A percentile compares a stretch with the other conserved stretches of the same genome.
These are phyloP conservation scores for Myotis brandtii DNA, from an alignment of 2,113 vertebrate species.

Conservation along the genomic window DNA sequence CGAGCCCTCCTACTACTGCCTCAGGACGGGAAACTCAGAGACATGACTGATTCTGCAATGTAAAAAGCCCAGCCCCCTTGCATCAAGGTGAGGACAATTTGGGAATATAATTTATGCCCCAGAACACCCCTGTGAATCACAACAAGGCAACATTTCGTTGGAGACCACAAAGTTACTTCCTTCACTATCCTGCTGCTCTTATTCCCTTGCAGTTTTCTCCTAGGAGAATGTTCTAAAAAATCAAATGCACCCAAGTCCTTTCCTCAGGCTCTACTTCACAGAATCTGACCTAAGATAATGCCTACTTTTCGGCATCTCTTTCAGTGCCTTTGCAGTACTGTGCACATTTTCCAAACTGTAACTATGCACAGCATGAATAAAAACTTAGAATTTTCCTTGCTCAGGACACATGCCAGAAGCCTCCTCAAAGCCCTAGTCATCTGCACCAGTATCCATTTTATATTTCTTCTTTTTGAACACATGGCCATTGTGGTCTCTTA, in stretches of 20 bases:
- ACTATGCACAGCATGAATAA: neutral
- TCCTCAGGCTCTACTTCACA: neutral
- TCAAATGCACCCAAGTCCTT: neutral
- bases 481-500: neutral
- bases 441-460: neutral
- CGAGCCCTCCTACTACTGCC: no score
- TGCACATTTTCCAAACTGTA: neutral
- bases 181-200: neutral
- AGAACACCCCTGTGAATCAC: neutral
- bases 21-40: neutral
- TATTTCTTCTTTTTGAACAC: neutral
- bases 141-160: slow-evolving; percentile 8
- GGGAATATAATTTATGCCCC: neutral
- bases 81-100: neutral
- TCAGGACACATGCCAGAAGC: neutral
- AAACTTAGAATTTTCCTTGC: neutral
- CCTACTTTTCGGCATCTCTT: neutral
- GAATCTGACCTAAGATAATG: neutral
- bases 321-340: neutral
- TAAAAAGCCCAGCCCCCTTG: neutral
- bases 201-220: neutral
- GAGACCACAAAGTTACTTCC: neutral
- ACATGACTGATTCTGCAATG: neutral
- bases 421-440: neutral
- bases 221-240: neutral